phyloP scores from a whole-genome alignment of 2,113 vertebrate species.

The Siniperca chuatsi region DNA sequence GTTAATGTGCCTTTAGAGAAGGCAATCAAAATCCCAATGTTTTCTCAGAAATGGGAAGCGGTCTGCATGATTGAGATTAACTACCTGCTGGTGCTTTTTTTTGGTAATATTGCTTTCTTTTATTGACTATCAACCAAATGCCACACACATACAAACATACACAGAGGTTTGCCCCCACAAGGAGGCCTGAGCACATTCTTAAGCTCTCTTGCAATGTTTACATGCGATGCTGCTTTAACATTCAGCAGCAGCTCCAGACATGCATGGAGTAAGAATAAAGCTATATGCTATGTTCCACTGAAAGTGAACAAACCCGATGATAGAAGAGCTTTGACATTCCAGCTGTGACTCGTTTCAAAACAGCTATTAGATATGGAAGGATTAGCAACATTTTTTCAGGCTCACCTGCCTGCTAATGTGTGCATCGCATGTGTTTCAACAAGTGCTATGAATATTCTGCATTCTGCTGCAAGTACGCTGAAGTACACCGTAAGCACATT shows the following conservation, averaged over 20 bases:
- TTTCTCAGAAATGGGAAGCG: constrained; percentile 1
- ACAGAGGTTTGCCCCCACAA: constrained; percentile 25
- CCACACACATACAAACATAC: constrained; percentile 35
- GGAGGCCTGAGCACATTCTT: constrained; percentile 22
- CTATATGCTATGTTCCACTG: background rate
- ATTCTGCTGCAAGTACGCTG: background rate
- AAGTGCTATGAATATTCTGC: constrained; percentile 37
- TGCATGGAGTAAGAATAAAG: constrained; percentile 24
- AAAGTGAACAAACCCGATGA: constrained; percentile 25
- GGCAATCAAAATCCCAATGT: constrained; percentile 1
- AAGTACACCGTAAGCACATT: constrained; percentile 28
- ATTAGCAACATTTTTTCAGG: background rate
- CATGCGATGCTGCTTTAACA: constrained; percentile 26
- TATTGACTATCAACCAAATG: constrained; percentile 20
- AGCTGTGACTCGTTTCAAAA: constrained; percentile 27
- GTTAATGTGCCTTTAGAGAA: constrained; percentile 5
- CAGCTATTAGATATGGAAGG: constrained; percentile 24
- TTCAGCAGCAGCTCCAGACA: constrained; percentile 41
- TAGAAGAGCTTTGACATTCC: constrained; percentile 17
- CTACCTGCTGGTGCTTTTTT: constrained; percentile 23
- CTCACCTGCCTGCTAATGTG: constrained; percentile 29
- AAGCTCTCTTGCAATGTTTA: constrained; percentile 24
- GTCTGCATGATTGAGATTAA: constrained; percentile 11
- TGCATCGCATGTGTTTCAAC: constrained; percentile 22
- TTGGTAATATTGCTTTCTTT: constrained; percentile 24